Conservation (phyloP, 1,140 invertebrate species). For the Halyomorpha halys region DNA sequence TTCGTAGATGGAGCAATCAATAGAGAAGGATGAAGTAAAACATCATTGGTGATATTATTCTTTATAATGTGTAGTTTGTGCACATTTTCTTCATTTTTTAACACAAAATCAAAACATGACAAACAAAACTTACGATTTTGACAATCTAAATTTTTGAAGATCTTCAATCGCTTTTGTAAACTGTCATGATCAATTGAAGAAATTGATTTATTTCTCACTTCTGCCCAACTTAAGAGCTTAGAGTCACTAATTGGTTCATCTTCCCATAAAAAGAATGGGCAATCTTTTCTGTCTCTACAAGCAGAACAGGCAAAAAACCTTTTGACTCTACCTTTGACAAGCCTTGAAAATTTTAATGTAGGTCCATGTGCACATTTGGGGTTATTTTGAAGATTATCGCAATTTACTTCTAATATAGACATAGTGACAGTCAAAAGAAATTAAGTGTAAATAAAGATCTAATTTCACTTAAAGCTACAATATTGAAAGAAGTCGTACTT, state of each 20-base stretch:
- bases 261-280: slow-evolving; percentile 51
- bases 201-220: slow-evolving; percentile 40
- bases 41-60: slow-evolving; percentile 39
- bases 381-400: slow-evolving; percentile 14
- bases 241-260: slow-evolving; percentile 41
- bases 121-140: slow-evolving; percentile 44
- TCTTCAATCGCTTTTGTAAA: neutral
- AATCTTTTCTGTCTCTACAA: slow-evolving; percentile 62
- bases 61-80: slow-evolving; percentile 42
- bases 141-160: slow-evolving; percentile 6
- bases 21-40: slow-evolving; percentile 45
- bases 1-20: slow-evolving; percentile 49
- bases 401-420: slow-evolving; percentile 22
- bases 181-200: slow-evolving; percentile 35
- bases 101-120: slow-evolving; percentile 48
- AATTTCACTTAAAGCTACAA: no score
- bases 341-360: slow-evolving; percentile 19
- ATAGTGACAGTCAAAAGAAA: slow-evolving; percentile 1
- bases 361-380: slow-evolving; percentile 23
- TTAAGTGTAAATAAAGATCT: no score
- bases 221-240: slow-evolving; percentile 42
- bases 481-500: no score
- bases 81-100: slow-evolving; percentile 35
- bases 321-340: slow-evolving; percentile 14
- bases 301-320: slow-evolving; percentile 68